phyloP scores from a whole-genome alignment of 2,797 vertebrate species.

The Smutsia gigantea region DNA sequence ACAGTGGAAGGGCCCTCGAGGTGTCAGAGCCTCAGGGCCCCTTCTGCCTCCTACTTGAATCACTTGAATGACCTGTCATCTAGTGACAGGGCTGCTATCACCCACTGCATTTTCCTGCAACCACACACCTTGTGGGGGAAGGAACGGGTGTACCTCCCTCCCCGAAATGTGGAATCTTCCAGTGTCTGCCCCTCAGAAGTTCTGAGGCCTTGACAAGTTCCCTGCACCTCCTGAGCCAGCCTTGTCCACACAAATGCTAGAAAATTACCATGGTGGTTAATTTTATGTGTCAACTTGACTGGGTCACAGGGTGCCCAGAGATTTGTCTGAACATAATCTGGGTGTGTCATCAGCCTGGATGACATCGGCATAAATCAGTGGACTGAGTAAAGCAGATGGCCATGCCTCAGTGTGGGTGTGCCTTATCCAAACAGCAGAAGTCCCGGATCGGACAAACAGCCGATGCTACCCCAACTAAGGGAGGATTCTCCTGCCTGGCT shows the following conservation, averaged over 20 bases:
- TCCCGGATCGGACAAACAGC: not conserved
- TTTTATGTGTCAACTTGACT: not conserved
- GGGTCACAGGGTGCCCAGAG: too few species aligned
- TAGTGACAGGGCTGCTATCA: not conserved
- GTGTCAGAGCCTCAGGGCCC: not conserved
- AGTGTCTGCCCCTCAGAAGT: not conserved
- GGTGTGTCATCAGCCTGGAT: not conserved
- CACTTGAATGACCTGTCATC: not conserved
- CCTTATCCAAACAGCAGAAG: not conserved
- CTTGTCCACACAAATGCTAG: not conserved
- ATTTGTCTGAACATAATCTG: not conserved
- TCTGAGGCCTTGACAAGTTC: not conserved
- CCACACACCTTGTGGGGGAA: too few species aligned
- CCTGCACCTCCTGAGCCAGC: not conserved
- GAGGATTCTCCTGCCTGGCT: not conserved
- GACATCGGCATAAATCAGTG: not conserved
- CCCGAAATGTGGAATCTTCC: not conserved
- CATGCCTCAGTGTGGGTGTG: not conserved
- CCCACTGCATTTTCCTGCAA: not conserved
- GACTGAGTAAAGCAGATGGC: not conserved
- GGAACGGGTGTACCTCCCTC: not conserved
- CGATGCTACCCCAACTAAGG: not conserved
- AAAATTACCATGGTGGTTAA: too few species aligned
- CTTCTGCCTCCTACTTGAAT: not conserved
- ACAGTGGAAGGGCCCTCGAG: too few species aligned